Evolutionary conservation across 2,113 vertebrate species (phyloP).

Genomic region (Cephalopterus ornatus): DNA sequence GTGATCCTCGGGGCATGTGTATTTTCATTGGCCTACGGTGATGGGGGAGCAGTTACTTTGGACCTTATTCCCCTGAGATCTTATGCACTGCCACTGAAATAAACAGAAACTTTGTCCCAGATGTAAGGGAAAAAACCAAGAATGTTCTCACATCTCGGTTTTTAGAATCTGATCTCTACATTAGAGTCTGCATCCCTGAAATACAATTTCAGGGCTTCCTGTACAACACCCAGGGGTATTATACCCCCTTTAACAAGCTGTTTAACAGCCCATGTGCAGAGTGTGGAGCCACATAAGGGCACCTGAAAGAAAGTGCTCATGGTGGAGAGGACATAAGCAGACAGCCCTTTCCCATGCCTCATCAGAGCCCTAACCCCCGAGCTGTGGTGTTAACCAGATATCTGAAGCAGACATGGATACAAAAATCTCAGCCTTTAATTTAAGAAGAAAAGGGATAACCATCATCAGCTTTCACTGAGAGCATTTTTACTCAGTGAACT

Average conservation of each 20-base stretch:
- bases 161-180: neutral
- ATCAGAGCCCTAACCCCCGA: neutral
- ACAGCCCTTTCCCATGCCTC: neutral
- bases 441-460: fast-evolving
- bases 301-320: neutral
- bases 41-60: neutral
- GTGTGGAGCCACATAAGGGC: neutral
- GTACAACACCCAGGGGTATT: neutral
- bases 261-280: neutral
- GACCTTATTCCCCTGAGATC: neutral
- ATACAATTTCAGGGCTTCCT: neutral
- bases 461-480: neutral
- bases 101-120: neutral
- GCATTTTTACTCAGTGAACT: neutral
- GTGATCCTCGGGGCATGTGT: neutral
- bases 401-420: neutral
- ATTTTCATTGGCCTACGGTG: neutral
- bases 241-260: neutral
- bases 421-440: neutral
- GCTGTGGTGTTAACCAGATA: neutral
- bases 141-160: neutral
- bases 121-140: neutral
- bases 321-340: neutral
- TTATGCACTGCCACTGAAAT: neutral
- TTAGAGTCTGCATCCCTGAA: neutral